Percentiles rank a stretch among this genome's conserved stretches.
Conservation (phyloP, 2,113 vertebrate species). For the Shinisaurus crocodilurus region DNA sequence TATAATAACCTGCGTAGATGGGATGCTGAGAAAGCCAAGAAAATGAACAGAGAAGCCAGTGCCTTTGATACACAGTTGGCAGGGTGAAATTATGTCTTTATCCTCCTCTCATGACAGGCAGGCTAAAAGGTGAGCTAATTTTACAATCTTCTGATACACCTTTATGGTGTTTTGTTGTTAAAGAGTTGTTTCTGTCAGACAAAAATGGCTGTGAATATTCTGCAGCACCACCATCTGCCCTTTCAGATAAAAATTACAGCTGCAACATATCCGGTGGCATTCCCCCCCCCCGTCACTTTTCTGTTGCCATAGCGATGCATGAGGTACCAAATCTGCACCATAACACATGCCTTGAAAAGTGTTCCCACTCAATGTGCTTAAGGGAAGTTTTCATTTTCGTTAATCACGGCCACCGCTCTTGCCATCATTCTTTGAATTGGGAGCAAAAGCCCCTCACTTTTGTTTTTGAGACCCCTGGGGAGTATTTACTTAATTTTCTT, state of each 20-base stretch:
- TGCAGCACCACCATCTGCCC: rapidly evolving
- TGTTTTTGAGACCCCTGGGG: not conserved
- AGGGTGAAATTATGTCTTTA: conserved; percentile 25
- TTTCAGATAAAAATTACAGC: not conserved
- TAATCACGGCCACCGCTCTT: not conserved
- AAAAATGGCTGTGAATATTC: conserved; percentile 18
- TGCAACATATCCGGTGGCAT: not conserved
- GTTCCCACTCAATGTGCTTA: not conserved
- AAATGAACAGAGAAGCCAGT: rapidly evolving
- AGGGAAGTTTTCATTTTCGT: not conserved
- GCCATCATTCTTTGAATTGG: rapidly evolving
- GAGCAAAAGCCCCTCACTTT: rapidly evolving
- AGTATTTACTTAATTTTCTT: not conserved
- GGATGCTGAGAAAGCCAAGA: not conserved
- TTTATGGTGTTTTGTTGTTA: conserved; percentile 1
- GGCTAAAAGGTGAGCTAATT: conserved; percentile 33
- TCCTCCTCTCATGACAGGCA: conserved; percentile 19
- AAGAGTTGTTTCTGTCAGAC: not conserved
- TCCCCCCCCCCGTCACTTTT: rapidly evolving
- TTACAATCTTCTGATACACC: conserved; percentile 18
- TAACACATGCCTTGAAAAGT: not conserved
- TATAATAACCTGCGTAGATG: not conserved
- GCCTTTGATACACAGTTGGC: not conserved
- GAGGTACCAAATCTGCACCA: not conserved
- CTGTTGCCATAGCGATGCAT: not conserved